Evolutionary conservation across 2,113 vertebrate species (phyloP).

Genomic region (Sphaerodactylus townsendi): DNA sequence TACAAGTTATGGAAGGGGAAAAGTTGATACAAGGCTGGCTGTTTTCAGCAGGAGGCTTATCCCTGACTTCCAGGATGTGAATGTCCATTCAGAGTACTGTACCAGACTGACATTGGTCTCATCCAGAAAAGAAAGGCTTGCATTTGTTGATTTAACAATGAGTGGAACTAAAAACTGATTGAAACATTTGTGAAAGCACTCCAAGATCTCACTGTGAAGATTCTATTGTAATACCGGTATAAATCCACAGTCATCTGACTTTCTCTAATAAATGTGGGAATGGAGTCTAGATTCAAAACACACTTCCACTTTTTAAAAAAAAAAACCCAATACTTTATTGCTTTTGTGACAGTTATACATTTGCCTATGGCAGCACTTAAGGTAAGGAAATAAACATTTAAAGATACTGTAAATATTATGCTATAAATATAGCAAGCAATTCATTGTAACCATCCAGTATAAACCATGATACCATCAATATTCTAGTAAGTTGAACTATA

Average conservation of each 20-base stretch:
- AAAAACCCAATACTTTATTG: slow-evolving; percentile 16
- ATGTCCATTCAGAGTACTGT: too few relatives aligned
- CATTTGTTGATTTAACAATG: background rate
- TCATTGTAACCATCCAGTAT: background rate
- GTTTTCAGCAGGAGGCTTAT: background rate
- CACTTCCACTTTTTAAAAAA: fast-evolving
- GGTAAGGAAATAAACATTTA: slow-evolving; percentile 3
- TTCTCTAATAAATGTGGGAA: background rate
- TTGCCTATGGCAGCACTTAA: background rate
- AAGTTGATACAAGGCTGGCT: too few relatives aligned
- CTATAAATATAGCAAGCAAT: background rate
- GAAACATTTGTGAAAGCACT: background rate
- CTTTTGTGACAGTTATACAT: background rate
- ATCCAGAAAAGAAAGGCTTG: background rate
- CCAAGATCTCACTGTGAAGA: background rate
- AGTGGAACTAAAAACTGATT: background rate
- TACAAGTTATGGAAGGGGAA: background rate
- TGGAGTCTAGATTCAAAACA: background rate
- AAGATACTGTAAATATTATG: background rate
- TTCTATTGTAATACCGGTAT: background rate
- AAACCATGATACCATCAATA: background rate
- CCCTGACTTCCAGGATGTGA: background rate
- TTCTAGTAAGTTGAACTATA: background rate
- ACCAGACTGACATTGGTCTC: too few relatives aligned
- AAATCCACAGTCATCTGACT: background rate